Evolutionary conservation across 2,113 vertebrate species (phyloP), one percentile per base, ranked within the genome.

Genomic region (Neolamprologus tretocephalus): DNA sequence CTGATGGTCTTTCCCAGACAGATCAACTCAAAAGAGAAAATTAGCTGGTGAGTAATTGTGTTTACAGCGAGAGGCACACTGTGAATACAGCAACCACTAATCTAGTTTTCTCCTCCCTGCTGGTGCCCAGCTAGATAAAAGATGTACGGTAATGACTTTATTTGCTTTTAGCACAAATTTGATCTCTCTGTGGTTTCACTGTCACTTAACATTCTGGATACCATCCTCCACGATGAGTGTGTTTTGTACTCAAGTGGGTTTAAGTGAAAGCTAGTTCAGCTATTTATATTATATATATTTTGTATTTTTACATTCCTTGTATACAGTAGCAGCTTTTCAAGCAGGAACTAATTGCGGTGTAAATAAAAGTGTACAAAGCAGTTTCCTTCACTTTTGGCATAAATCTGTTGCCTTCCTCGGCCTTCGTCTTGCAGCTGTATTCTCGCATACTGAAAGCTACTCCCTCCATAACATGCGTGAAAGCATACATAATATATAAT

Each of bases 31-130:
- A 80, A 54, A 84, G 16, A 82, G 5, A 85, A 87, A 84, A 87
- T 33, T 86, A 79, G 86, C 87, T 86, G 2, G 47, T 12, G 71
- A 82, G 47, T 90, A 89, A 93, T 63, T 86, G 68, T 57, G 23
- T 89, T 88, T 49, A 86, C 23, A 73, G 31, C 55, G 83, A 86
- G 79, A 81, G 26, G 33, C 42, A 26, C 17, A 11, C 55, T 1
- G 21, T 81, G 89, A 53, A 89, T 35, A 51, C 4, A 80, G 75
- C 54, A 35, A 78, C 81, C 53, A 5, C 61, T 73, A 45, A 89
- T 88, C 51, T 80, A 9, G 83, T 91, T 93, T n/a, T 47, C 37
- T 49, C n/a, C 53, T 71, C 80, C 71, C 57, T 73, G 12, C 17
- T 68, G 47, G 85, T 71, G 66, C 80, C 71, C 63, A 33, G 80